Evolutionary conservation across 2,113 vertebrate genomes (phyloP).

Genomic region (Dasypus novemcinctus): DNA sequence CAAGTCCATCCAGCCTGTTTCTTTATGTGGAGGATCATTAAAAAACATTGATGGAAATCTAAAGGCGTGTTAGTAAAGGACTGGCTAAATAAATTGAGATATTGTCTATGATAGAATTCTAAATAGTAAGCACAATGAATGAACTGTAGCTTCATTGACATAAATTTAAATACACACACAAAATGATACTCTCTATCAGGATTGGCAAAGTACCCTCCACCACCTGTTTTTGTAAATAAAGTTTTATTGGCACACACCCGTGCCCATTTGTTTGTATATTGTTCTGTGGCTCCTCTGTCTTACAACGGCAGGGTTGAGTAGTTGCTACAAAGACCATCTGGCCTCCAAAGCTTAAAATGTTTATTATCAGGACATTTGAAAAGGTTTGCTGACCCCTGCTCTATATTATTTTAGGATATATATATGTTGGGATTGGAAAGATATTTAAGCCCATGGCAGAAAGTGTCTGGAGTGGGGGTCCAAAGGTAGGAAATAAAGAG

Average conservation of each 20-base stretch:
- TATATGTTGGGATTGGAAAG: neutral
- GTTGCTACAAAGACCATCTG: neutral
- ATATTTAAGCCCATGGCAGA: neutral
- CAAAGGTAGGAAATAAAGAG: neutral
- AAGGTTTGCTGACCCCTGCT: too few relatives aligned
- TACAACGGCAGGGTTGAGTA: rapidly evolving
- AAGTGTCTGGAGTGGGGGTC: neutral
- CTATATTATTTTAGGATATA: neutral
- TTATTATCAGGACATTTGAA: neutral
- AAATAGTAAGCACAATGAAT: neutral
- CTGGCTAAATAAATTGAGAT: neutral
- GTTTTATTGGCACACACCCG: too few relatives aligned
- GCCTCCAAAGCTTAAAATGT: too few relatives aligned
- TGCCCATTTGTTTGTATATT: neutral
- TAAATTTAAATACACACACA: neutral
- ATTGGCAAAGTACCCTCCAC: neutral
- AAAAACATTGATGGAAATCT: neutral
- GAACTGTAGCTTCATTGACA: neutral
- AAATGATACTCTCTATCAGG: neutral
- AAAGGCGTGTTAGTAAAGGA: neutral
- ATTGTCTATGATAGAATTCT: neutral
- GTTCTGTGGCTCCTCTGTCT: neutral
- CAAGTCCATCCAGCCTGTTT: neutral
- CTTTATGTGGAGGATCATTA: neutral
- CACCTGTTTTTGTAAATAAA: conserved; percentile 33